Conservation (phyloP, 2,113 vertebrate genomes). For the Maccullochella peelii region DNA sequence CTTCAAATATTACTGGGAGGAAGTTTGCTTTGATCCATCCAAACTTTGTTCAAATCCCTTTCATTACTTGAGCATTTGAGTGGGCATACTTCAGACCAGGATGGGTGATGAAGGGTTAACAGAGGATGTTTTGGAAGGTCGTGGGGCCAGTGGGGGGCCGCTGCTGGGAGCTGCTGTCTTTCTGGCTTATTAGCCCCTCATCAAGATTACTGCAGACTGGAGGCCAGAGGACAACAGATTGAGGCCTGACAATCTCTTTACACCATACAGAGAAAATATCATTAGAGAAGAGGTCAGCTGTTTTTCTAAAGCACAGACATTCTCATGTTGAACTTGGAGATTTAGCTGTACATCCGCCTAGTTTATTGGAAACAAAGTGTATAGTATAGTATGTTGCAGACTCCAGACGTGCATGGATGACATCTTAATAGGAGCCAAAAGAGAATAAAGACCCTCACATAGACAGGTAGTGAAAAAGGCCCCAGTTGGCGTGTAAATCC, state of each 20-base stretch:
- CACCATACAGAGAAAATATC: conserved; percentile 55
- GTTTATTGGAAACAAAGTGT: conserved; percentile 14
- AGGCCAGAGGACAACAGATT: conserved; percentile 49
- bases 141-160: conserved; percentile 38
- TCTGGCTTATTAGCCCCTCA: conserved; percentile 66
- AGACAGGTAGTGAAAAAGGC: conserved; percentile 16
- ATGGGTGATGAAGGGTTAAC: conserved; percentile 60
- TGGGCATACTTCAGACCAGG: conserved; percentile 48
- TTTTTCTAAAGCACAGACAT: conserved; percentile 6
- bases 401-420: not conserved
- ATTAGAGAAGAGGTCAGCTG: conserved; percentile 47
- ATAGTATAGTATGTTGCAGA: not conserved
- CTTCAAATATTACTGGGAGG: conserved; percentile 59
- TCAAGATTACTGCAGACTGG: conserved; percentile 64
- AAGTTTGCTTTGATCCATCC: conserved; percentile 63
- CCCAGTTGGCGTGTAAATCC: conserved; percentile 48
- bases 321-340: not conserved
- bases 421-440: conserved; percentile 9
- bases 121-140: conserved; percentile 49
- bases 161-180: conserved; percentile 35
- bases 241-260: conserved; percentile 46
- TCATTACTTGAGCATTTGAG: conserved; percentile 77
- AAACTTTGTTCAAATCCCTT: conserved; percentile 64
- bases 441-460: conserved; percentile 14
- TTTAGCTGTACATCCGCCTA: not conserved